phyloP scores from a whole-genome alignment of 2,888 invertebrate genomes.

The Hyles lineata region DNA sequence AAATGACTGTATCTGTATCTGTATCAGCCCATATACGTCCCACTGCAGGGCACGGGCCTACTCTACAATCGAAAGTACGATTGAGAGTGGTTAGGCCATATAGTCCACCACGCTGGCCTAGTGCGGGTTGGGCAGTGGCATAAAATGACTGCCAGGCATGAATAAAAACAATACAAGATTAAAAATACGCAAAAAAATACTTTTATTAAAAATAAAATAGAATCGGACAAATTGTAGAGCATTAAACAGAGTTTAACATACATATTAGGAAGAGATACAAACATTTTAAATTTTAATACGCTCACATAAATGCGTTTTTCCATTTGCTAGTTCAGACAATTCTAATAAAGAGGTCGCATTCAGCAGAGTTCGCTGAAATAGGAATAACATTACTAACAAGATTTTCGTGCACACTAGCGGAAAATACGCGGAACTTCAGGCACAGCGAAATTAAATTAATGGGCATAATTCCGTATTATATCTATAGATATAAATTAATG shows the following conservation, averaged over 20 bases:
- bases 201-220: too few species aligned
- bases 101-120: too few species aligned
- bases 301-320: not conserved
- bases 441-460: not conserved
- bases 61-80: too few species aligned
- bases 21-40: too few species aligned
- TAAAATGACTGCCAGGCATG: too few species aligned
- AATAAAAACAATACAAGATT: too few species aligned
- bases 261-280: not conserved
- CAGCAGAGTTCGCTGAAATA: slow-evolving; percentile 15
- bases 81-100: too few species aligned
- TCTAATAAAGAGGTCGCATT: slow-evolving; percentile 17
- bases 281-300: not conserved
- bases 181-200: too few species aligned
- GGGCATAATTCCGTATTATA: not conserved
- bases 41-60: too few species aligned
- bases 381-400: slow-evolving; percentile 23
- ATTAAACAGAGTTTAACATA: not conserved
- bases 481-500: not conserved
- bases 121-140: too few species aligned
- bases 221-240: not conserved
- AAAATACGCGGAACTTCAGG: not conserved
- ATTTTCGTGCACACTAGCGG: slow-evolving; percentile 7
- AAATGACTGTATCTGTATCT: too few species aligned
- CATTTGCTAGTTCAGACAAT: slow-evolving; percentile 11